Conservation (phyloP, 2,888 invertebrate species). For the Netelia virgata region DNA sequence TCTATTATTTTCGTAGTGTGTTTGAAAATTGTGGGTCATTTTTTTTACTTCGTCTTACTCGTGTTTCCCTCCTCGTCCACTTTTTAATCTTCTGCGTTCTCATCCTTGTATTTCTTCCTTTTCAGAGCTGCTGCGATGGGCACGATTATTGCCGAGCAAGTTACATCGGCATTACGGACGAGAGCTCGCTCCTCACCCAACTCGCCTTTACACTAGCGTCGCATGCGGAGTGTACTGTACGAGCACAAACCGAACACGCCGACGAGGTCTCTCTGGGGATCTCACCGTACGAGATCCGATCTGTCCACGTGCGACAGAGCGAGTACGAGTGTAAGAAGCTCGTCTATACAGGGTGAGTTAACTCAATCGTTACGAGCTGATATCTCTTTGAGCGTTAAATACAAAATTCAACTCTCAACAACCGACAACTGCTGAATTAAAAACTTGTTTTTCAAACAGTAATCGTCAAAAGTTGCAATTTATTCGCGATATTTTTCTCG, state of each 20-base stretch:
- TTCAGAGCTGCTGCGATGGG: conserved; percentile 38
- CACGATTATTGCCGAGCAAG: conserved; percentile 70
- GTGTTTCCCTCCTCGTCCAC: conserved; percentile 38
- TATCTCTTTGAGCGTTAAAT: too few relatives aligned
- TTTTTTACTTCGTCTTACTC: background rate
- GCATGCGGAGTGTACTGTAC: conserved; percentile 1
- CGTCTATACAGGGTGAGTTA: conserved; percentile 43
- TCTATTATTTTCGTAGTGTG: too few relatives aligned
- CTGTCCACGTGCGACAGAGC: conserved; percentile 76
- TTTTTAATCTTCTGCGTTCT: conserved; percentile 22
- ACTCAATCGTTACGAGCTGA: too few relatives aligned
- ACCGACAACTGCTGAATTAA: too few relatives aligned
- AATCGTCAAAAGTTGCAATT: too few relatives aligned
- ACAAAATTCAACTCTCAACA: too few relatives aligned
- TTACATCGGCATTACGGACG: conserved; percentile 70
- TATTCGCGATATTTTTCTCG: too few relatives aligned
- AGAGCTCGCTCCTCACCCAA: conserved; percentile 24
- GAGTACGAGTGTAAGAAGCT: conserved; percentile 47
- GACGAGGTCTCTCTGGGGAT: conserved; percentile 54
- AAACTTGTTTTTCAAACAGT: too few relatives aligned
- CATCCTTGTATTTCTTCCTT: conserved; percentile 35
- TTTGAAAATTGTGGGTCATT: too few relatives aligned
- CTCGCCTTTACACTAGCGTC: conserved; percentile 27
- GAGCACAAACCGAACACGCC: conserved; percentile 18
- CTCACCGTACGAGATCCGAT: conserved; percentile 77